phyloP scores from a whole-genome alignment of 2,113 vertebrate species.

The Mus spicilegus region DNA sequence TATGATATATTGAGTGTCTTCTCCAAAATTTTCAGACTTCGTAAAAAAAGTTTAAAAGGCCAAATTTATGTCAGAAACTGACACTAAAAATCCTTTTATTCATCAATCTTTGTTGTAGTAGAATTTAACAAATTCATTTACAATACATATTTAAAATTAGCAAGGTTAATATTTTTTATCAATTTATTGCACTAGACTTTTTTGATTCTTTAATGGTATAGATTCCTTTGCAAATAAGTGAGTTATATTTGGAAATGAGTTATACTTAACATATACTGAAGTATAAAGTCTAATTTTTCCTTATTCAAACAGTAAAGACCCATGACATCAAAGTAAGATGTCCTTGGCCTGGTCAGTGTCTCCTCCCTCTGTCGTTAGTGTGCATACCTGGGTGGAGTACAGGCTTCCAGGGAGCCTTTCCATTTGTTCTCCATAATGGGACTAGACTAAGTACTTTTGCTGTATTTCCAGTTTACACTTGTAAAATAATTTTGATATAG shows the following conservation, averaged over 20 bases:
- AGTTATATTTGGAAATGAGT: background rate
- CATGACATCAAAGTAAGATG: background rate
- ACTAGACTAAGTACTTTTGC: background rate
- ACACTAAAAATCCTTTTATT: background rate
- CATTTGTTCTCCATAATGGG: background rate
- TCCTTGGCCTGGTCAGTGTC: background rate
- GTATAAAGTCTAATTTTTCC: background rate
- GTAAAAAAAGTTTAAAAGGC: constrained; percentile 25
- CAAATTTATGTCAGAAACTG: constrained; percentile 19
- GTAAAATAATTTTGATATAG: background rate
- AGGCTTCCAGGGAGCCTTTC: constrained; percentile 12
- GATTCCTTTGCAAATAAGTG: constrained; percentile 30
- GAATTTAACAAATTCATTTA: constrained; percentile 41
- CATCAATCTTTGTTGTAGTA: background rate
- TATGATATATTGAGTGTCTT: constrained; percentile 15
- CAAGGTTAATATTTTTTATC: constrained; percentile 46
- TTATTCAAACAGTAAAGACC: background rate
- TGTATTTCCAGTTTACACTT: constrained; percentile 10
- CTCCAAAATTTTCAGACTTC: background rate
- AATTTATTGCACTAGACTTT: background rate
- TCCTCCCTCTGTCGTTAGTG: background rate
- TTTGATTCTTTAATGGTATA: background rate
- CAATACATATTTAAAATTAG: constrained; percentile 43
- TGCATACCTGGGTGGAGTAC: background rate
- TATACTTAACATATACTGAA: constrained; percentile 39